phyloP scores from a whole-genome alignment of 2,113 vertebrate genomes.

The Hucho hucho region DNA sequence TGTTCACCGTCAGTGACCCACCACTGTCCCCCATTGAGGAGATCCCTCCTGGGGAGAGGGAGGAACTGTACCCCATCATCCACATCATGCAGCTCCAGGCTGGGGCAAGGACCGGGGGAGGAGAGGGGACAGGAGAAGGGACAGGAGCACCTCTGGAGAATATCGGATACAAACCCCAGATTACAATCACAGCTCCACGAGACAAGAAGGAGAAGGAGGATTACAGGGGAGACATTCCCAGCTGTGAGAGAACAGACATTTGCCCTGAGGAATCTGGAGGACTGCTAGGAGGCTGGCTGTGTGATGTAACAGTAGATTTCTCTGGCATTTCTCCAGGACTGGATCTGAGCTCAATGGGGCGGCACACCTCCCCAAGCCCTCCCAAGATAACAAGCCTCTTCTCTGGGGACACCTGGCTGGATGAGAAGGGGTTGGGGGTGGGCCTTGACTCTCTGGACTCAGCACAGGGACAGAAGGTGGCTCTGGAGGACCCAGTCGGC shows the following conservation, averaged over 20 bases:
- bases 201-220: slow-evolving; percentile 32
- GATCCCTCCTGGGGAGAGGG: slow-evolving; percentile 40
- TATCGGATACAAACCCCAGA: slow-evolving; percentile 63
- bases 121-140: background rate
- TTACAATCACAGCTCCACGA: slow-evolving; percentile 1
- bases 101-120: background rate
- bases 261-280: slow-evolving; percentile 5
- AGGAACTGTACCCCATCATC: slow-evolving; percentile 45
- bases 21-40: slow-evolving; percentile 66
- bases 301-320: slow-evolving; percentile 28
- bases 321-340: slow-evolving; percentile 10
- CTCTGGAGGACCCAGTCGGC: slow-evolving; percentile 23
- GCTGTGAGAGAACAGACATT: background rate
- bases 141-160: slow-evolving; percentile 9
- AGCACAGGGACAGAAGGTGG: slow-evolving; percentile 32
- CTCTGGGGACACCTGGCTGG: background rate
- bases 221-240: background rate
- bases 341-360: slow-evolving; percentile 12
- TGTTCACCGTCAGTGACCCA: slow-evolving; percentile 56
- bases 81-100: slow-evolving; percentile 8
- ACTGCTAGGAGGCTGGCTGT: slow-evolving; percentile 38
- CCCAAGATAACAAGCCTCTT: background rate
- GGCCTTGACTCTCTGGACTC: slow-evolving; percentile 17
- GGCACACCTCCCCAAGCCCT: slow-evolving; percentile 13
- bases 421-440: background rate